A percentile compares a stretch with the other conserved stretches of the same genome.
phyloP scores from a whole-genome alignment of 2,113 vertebrate species.

The Plotosus lineatus region DNA sequence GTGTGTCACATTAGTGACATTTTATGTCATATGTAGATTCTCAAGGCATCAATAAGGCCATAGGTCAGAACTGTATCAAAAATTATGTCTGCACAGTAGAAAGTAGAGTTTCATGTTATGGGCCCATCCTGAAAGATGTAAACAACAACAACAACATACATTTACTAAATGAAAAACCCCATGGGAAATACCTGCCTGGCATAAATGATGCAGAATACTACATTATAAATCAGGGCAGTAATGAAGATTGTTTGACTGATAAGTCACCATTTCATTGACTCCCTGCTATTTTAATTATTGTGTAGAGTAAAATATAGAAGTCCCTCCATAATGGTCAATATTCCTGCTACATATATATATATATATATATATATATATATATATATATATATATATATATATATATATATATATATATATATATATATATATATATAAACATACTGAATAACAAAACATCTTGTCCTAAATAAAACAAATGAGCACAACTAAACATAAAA shows the following conservation, averaged over 20 bases:
- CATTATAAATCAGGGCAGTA: constrained; percentile 70
- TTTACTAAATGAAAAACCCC: background rate
- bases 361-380: background rate
- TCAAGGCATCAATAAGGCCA: no score
- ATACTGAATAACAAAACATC: background rate
- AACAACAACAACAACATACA: background rate
- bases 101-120: background rate
- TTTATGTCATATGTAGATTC: background rate
- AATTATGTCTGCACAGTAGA: background rate
- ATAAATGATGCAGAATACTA: constrained; percentile 62
- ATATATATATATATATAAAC: background rate
- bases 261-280: constrained; percentile 74
- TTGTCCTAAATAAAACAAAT: background rate
- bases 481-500: background rate
- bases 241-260: constrained; percentile 63
- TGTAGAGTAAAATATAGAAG: constrained; percentile 37
- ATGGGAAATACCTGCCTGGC: constrained; percentile 35
- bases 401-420: background rate
- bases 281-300: constrained; percentile 70
- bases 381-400: background rate
- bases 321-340: background rate
- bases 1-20: no score
- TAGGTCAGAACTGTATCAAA: background rate
- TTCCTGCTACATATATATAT: background rate
- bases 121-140: background rate